A percentile compares a stretch with the other conserved stretches of the same genome.
phyloP scores from a whole-genome alignment of 2,797 vertebrate species.

The Sebastiscus albofasciatus region DNA sequence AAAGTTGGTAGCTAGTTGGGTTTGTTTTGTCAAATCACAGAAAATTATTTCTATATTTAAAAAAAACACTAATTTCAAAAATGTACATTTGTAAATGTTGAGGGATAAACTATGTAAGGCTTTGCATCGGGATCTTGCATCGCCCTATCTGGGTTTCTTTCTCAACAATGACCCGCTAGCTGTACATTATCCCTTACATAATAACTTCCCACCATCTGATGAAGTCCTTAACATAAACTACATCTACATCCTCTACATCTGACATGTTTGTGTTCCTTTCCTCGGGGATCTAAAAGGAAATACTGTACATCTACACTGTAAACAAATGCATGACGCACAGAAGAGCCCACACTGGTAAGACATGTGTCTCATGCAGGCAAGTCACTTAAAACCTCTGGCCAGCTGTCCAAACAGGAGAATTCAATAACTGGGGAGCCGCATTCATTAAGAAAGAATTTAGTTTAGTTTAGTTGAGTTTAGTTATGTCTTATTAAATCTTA shows the following conservation, averaged over 20 bases:
- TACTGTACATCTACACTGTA: conserved; percentile 38
- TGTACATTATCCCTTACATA: too few species aligned
- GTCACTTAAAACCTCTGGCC: conserved; percentile 50
- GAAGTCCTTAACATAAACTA: background rate
- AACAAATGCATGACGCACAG: conserved; percentile 50
- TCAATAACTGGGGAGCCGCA: conserved; percentile 56
- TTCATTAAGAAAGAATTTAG: conserved; percentile 49
- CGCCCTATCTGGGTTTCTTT: too few species aligned
- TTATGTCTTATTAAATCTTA: conserved; percentile 36
- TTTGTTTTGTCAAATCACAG: too few species aligned
- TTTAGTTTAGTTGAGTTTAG: too few species aligned
- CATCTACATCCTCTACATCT: conserved; percentile 14
- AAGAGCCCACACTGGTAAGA: conserved; percentile 59
- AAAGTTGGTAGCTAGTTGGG: too few species aligned
- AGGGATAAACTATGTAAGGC: fast-evolving
- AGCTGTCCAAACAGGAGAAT: conserved; percentile 77
- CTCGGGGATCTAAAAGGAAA: conserved; percentile 53
- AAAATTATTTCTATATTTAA: too few species aligned
- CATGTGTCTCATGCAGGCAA: conserved; percentile 59
- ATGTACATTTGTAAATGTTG: too few species aligned
- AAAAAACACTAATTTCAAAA: too few species aligned
- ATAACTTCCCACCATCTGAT: background rate
- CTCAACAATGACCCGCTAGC: too few species aligned
- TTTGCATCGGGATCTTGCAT: too few species aligned
- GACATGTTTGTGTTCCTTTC: conserved; percentile 67